Evolutionary conservation across 2,113 vertebrate species (phyloP), one percentile per base, ranked within the genome.

Genomic region (Erythrolamprus reginae): DNA sequence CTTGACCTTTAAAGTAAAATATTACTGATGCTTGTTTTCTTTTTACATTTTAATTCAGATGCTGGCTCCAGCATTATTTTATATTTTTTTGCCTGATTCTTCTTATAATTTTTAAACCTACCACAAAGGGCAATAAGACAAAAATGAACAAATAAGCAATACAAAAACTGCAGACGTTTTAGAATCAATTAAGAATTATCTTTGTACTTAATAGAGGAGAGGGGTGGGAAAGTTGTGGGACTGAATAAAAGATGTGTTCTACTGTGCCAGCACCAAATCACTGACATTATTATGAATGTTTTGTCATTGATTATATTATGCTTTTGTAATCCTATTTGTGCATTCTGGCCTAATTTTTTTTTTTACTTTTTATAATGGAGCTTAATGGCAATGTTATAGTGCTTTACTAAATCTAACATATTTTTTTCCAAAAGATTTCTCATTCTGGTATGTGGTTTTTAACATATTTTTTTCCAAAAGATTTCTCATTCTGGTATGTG

Each of bases 371-470:
- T 15, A 93, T 93, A 92, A 93, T 82, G 52, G 48, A 93, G 6
- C 93, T 91, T 23, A 89, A 52, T 82, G 24, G 70, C 7, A 84
- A 45, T 55, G 15, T 50, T 5, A 51, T 50, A 33, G 88, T 89
- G 87, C 89, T 88, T 48, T 93, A 33, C 90, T 83, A 89, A 90
- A 61, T 91, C 94, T 91, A 50, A 90, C 47, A 47, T 47, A 47
- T 45, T 45, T 3, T 45, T 88, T 91, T 85, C 42, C 82, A 88
- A 94, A 91, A 77, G 91, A 82, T 92, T 45, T 86, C 91, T 95
- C 93, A 93, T 77, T 87, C 84, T 88, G 94, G 92, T 95, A 95
- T 92, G 92, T 93, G 70, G 1, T 61, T 96, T 97, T 92, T 97
- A n/a, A n/a, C n/a, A n/a, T n/a, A n/a, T n/a, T n/a, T n/a, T n/a